phyloP scores from a whole-genome alignment of 1,140 invertebrate species.

The Ostrea denselamellosa region DNA sequence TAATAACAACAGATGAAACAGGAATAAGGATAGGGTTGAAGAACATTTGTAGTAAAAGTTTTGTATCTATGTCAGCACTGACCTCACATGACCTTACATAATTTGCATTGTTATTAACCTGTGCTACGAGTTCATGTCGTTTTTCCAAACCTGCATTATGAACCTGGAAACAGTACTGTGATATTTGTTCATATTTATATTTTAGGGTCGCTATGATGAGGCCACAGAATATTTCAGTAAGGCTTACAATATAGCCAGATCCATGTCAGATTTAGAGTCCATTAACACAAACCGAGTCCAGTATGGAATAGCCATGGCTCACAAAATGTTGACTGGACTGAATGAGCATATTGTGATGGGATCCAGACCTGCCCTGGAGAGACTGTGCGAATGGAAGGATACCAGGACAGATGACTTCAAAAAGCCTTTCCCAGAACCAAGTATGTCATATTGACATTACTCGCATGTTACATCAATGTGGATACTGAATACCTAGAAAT shows the following conservation, averaged over 20 bases:
- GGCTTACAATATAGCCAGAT: constrained; percentile 76
- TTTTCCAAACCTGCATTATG: no score
- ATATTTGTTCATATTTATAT: constrained; percentile 42
- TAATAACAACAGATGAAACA: no score
- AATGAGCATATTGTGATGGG: constrained; percentile 66
- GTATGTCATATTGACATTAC: constrained; percentile 58
- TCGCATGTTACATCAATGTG: not conserved
- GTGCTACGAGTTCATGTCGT: no score
- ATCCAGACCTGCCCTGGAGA: constrained; percentile 63
- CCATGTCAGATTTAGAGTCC: constrained; percentile 68
- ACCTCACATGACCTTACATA: no score
- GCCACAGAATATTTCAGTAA: constrained; percentile 78
- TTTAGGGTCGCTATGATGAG: constrained; percentile 76
- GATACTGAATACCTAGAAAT: no score
- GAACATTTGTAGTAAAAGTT: no score
- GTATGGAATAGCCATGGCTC: constrained; percentile 76
- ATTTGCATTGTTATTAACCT: no score
- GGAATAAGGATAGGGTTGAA: no score
- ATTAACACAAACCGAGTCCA: constrained; percentile 75
- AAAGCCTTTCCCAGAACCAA: constrained; percentile 70
- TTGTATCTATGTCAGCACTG: no score
- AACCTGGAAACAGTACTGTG: not conserved
- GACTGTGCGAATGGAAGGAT: constrained; percentile 76
- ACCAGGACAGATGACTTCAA: constrained; percentile 72
- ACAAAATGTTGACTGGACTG: constrained; percentile 72